Percentiles rank a stretch among this genome's conserved stretches.
Conservation (phyloP, 2,113 vertebrate species). For the Donacobius atricapilla region DNA sequence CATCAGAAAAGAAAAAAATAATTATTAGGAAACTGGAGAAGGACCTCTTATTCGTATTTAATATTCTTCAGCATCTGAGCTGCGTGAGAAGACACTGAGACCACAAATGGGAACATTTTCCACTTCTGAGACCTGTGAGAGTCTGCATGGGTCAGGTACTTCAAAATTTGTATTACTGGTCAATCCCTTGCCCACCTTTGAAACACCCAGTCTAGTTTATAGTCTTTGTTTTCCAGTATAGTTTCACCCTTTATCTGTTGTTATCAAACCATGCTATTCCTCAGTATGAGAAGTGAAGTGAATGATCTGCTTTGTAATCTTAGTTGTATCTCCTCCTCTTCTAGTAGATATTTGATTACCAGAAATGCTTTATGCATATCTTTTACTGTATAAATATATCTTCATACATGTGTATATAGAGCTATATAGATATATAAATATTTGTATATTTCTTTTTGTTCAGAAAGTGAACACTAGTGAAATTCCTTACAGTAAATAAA, state of each 20-base stretch:
- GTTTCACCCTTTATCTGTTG: not conserved
- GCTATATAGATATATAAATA: not conserved
- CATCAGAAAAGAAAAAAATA: not conserved
- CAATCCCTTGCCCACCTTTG: not conserved
- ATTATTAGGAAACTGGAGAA: not conserved
- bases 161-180: not conserved
- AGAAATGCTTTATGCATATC: not conserved
- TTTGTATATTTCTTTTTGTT: not conserved
- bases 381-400: not conserved
- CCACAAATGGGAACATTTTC: not conserved
- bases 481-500: constrained; percentile 25
- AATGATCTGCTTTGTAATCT: not conserved
- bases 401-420: not conserved
- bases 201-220: not conserved
- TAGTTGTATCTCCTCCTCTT: not conserved
- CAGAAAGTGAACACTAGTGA: not conserved
- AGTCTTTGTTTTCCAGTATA: not conserved
- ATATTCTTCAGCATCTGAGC: not conserved
- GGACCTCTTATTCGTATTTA: not conserved
- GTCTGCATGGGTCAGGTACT: not conserved
- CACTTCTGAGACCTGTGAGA: not conserved
- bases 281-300: not conserved
- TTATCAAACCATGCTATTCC: not conserved
- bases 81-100: not conserved
- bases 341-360: not conserved